These are phyloP conservation scores for Coenonympha glycerion DNA, from an alignment of 2,888 invertebrate genomes.

Conservation along the genomic window DNA sequence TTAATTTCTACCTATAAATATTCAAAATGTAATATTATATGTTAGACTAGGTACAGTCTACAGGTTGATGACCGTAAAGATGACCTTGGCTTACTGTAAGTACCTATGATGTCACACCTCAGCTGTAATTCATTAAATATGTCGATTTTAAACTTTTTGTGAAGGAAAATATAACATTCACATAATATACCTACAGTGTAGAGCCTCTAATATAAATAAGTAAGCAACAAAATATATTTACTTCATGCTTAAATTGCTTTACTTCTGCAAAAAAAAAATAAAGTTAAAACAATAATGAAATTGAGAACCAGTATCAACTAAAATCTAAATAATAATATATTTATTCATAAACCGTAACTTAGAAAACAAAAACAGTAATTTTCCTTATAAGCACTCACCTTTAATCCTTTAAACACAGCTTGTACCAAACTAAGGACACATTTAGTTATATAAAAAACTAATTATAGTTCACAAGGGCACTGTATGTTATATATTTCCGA, in stretches of 20 bases:
- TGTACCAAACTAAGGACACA: slow-evolving; percentile 43
- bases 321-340: slow-evolving; percentile 2
- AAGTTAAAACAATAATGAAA: slow-evolving; percentile 1
- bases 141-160: not conserved
- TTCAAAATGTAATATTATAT: no score
- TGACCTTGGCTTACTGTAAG: slow-evolving; percentile 28
- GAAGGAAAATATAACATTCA: not conserved
- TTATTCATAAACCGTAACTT: not conserved
- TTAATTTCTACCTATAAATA: no score
- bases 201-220: no score
- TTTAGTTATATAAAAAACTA: slow-evolving; percentile 46
- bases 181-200: no score
- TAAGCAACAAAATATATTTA: no score
- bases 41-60: no score
- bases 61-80: slow-evolving; percentile 15
- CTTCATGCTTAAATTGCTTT: no score
- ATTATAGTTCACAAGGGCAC: slow-evolving; percentile 47
- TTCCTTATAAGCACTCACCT: slow-evolving; percentile 44
- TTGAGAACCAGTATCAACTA: not conserved
- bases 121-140: not conserved
- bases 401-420: slow-evolving; percentile 36
- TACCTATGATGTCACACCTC: slow-evolving; percentile 33
- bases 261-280: not conserved
- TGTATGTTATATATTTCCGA: slow-evolving; percentile 28
- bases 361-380: not conserved